Evolutionary conservation across 2,797 vertebrate genomes (phyloP), one percentile per base, ranked within the genome.

Genomic region (Mus minutoides): DNA sequence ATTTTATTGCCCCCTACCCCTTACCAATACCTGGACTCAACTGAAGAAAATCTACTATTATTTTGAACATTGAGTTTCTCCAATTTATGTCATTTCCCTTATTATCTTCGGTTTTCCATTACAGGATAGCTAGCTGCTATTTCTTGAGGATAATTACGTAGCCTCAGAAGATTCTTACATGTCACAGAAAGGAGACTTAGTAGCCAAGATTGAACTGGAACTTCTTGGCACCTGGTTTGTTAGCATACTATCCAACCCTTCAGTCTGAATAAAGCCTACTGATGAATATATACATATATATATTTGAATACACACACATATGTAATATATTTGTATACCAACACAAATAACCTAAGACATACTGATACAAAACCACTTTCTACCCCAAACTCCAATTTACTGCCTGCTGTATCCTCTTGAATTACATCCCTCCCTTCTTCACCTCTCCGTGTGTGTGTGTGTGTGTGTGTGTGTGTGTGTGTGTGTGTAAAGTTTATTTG

Each of bases 351-450:
- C 19, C 19, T 21, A 29, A 91, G 24, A n/a, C 54, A 79, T 43
- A 7, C 12, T 49, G 43, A 82, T 26, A 22, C 11, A 37, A 73
- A 90, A 40, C 7, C 21, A 76, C 24, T 80, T 7, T n/a, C 43
- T 64, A 56, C 43, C 34, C 10, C 8, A 52, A 46, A 3, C 3
- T 31, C 49, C 46, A 64, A 60, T 31, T n/a, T 13, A 43, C 19
- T 4, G 29, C 60, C 8, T 1, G 0, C 3, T 22, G 10, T 49
- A 49, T 78, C 12, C 34, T 29, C 0, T 0, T 29, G 46, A 9
- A 31, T 14, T 58, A 19, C 46, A 1, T n/a, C 22, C 4, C 29
- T 52, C 13, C 19, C 24, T 78, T 3, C 17, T 16, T 85, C 46
- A 49, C 46, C 9, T 49, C 7, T n/a, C n/a, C n/a, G n/a, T n/a